A percentile compares a stretch with the other conserved stretches of the same genome.
Evolutionary conservation across 2,888 invertebrate genomes (phyloP).

Genomic region (Cerastis rubricosa): DNA sequence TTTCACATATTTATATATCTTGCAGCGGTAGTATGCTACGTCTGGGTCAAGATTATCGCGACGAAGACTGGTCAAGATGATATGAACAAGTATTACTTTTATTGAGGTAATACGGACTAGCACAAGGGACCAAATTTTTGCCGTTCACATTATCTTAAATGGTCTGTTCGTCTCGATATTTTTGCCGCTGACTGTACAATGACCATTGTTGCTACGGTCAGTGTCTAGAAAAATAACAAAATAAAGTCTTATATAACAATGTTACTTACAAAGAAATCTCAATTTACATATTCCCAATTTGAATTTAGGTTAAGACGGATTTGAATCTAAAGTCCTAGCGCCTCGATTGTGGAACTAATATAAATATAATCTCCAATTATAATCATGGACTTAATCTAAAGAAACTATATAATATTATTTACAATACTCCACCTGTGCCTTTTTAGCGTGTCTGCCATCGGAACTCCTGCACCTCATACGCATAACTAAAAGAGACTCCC

Average conservation of each 20-base stretch:
- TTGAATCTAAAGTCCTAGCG: neutral
- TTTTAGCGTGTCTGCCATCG: neutral
- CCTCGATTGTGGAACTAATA: neutral
- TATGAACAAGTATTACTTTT: neutral
- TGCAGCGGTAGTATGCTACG: neutral
- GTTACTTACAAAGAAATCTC: constrained; percentile 8
- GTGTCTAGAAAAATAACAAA: neutral
- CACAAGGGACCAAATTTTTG: neutral
- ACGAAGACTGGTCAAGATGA: neutral
- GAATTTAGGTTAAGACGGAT: constrained; percentile 4
- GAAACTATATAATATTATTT: neutral
- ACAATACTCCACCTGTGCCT: neutral
- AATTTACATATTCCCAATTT: neutral
- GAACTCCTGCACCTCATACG: neutral
- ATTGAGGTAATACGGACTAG: neutral
- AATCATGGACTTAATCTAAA: neutral
- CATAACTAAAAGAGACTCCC: neutral
- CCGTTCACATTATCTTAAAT: neutral
- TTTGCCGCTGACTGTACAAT: neutral
- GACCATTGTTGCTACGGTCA: neutral
- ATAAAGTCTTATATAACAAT: no score
- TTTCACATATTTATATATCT: neutral
- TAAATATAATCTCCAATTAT: neutral
- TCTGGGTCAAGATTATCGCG: neutral
- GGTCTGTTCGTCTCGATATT: neutral